These are phyloP conservation scores for Arrhamphus sclerolepis DNA, from an alignment of 2,797 vertebrate genomes.

Conservation along the genomic window DNA sequence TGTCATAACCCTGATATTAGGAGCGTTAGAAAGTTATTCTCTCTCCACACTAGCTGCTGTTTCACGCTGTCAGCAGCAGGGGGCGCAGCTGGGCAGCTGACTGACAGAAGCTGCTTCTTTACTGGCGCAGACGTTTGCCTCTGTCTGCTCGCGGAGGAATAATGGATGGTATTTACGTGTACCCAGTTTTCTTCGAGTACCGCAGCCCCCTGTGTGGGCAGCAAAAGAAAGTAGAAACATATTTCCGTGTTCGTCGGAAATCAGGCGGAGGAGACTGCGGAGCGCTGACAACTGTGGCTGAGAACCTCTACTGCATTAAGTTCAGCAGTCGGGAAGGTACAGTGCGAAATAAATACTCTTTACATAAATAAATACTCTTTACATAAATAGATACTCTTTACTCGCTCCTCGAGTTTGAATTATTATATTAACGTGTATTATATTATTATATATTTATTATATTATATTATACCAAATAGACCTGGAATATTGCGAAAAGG, in stretches of 20 bases:
- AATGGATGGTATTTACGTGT: slow-evolving; percentile 28
- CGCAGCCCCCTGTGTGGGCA: not conserved
- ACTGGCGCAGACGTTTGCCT: too few relatives aligned
- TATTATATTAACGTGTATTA: too few relatives aligned
- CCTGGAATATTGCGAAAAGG: too few relatives aligned
- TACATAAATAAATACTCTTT: not conserved
- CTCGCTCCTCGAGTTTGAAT: too few relatives aligned
- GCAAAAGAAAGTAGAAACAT: slow-evolving; percentile 6
- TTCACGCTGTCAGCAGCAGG: too few relatives aligned
- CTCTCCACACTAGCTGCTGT: too few relatives aligned
- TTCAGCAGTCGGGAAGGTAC: slow-evolving; percentile 28
- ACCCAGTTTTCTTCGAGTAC: slow-evolving; percentile 50
- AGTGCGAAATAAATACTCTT: not conserved
- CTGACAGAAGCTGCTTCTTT: too few relatives aligned
- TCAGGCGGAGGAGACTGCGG: slow-evolving; percentile 64
- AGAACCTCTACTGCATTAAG: slow-evolving; percentile 17
- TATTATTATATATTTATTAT: too few relatives aligned
- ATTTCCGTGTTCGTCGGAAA: slow-evolving; percentile 43
- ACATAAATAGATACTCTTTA: not conserved
- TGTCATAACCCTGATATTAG: too few relatives aligned
- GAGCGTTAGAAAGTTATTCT: too few relatives aligned
- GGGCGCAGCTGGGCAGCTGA: too few relatives aligned
- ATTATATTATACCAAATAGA: too few relatives aligned
- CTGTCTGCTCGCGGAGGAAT: not conserved
- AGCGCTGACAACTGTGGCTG: fast-evolving